Base-by-base conservation (phyloP, 2,888 invertebrate species). In the Empis livida region DNA sequence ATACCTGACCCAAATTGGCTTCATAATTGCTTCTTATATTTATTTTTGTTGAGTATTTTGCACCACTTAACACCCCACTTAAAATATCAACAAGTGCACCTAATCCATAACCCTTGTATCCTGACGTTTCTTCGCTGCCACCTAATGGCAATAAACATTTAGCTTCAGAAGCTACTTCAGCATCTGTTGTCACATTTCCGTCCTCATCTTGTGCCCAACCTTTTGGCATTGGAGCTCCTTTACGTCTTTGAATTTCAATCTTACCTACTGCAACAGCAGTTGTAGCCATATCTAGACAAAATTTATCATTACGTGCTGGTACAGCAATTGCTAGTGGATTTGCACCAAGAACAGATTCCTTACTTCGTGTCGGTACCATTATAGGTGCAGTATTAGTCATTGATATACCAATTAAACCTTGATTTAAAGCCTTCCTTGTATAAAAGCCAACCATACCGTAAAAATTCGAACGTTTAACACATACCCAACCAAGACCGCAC, bases 271-370 rank as follows among this genome's bases (percentile, higher is more conserved):
- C 91, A 0, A 92, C 94, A 0, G 90, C 81, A 0, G 94, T 89
- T 0, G 95, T 94, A 0, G 95, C 95, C 94, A 96, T 95, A 63
- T 96, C 96, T 48, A 96, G 70, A 8, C 90, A 78, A 65, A 93
- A 92, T 30, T 77, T 73, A 61, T 94, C 92, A 0, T 78, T 69
- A 5, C 72, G 69, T 1, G 75, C 82, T 2, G 83, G 82, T 0
- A 90, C 92, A 0, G 75, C 82, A 1, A 83, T 82, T 0, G 90
- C 92, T 0, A 96, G 51, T 0, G 95, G 95, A 69, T 96, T 96
- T 0, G 94, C 94, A 5, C 95, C 94, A 10, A 95, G 68, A 0
- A 82, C 82, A 1, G 82, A 71, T 74, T 82, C 66, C 69, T 79
- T 84, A 55, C 82, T 82, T 52, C 92, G 75, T 0, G 93, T 93